These are phyloP conservation scores for Drosophila conformis DNA, from an alignment of 2,888 invertebrate species.

Conservation along the genomic window DNA sequence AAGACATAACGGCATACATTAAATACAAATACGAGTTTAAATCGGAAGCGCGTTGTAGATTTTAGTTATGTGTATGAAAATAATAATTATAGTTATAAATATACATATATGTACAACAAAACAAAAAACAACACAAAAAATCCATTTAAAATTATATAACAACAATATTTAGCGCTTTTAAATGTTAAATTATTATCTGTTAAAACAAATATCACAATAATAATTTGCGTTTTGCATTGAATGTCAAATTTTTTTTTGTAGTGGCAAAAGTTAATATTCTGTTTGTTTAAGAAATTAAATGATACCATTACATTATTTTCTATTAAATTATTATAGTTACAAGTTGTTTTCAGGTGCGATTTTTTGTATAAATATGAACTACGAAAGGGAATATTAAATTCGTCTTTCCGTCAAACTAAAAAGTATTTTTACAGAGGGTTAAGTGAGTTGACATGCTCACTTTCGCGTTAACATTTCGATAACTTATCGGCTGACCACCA, in stretches of 20 bases:
- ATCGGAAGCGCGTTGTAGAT: slow-evolving; percentile 50
- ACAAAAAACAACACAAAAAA: slow-evolving; percentile 18
- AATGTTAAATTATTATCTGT: slow-evolving; percentile 73
- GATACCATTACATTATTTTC: slow-evolving; percentile 20
- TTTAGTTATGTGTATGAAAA: slow-evolving; percentile 63
- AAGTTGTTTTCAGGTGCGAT: not conserved
- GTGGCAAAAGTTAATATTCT: slow-evolving; percentile 49
- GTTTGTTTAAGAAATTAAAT: slow-evolving; percentile 39
- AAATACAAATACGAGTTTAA: slow-evolving; percentile 42
- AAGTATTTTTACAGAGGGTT: not conserved
- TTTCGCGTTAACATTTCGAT: not conserved
- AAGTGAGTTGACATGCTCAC: not conserved
- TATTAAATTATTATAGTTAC: slow-evolving; percentile 1
- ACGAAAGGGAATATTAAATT: not conserved
- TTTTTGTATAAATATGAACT: not conserved
- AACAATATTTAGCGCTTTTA: slow-evolving; percentile 68
- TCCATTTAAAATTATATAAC: slow-evolving; percentile 45
- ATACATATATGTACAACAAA: slow-evolving; percentile 41
- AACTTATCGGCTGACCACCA: slow-evolving; percentile 28
- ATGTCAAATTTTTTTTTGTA: slow-evolving; percentile 59
- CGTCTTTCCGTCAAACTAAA: not conserved
- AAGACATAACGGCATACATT: slow-evolving; percentile 44
- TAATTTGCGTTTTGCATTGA: slow-evolving; percentile 56
- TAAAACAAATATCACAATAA: slow-evolving; percentile 50
- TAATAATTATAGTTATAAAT: slow-evolving; percentile 50